Evolutionary conservation across 2,113 vertebrate genomes (phyloP).

Genomic region (Burhinus oedicnemus): DNA sequence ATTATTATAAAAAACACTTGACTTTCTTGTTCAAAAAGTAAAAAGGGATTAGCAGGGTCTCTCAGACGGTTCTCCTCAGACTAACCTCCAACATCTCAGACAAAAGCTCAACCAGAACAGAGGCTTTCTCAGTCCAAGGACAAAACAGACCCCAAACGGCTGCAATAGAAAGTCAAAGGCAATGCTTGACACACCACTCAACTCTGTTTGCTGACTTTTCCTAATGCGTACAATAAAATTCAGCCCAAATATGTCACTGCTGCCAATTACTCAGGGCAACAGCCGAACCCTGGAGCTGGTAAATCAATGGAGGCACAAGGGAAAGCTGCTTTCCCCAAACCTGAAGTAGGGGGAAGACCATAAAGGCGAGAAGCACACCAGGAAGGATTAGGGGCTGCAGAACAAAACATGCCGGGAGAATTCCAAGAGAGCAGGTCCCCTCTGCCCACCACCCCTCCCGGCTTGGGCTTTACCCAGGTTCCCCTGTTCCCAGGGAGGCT

Average conservation of each 20-base stretch:
- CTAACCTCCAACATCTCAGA: conserved; percentile 58
- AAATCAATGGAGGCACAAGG: conserved; percentile 26
- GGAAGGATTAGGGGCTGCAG: conserved; percentile 26
- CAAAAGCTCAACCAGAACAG: conserved; percentile 57
- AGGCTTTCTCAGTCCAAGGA: conserved; percentile 52
- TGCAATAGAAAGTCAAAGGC: conserved; percentile 63
- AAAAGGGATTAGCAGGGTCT: conserved; percentile 72
- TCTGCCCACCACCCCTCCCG: neutral
- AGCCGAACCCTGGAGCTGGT: neutral
- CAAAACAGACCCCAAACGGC: conserved; percentile 56
- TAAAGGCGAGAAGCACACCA: neutral
- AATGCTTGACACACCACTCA: conserved; percentile 46
- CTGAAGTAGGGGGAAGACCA: conserved; percentile 32
- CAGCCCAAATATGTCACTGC: conserved; percentile 54
- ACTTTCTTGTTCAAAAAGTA: conserved; percentile 74
- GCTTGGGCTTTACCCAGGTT: neutral
- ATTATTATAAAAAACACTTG: conserved; percentile 73
- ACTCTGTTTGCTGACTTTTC: conserved; percentile 68
- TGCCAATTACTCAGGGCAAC: conserved; percentile 63
- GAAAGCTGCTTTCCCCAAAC: conserved; percentile 31
- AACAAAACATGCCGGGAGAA: neutral
- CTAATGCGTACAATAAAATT: conserved; percentile 55
- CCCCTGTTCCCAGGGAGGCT: neutral
- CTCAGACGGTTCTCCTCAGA: conserved; percentile 59
- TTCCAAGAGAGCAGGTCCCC: neutral